phyloP scores from a whole-genome alignment of 1,140 invertebrate species.

The Drosophila aff. region DNA sequence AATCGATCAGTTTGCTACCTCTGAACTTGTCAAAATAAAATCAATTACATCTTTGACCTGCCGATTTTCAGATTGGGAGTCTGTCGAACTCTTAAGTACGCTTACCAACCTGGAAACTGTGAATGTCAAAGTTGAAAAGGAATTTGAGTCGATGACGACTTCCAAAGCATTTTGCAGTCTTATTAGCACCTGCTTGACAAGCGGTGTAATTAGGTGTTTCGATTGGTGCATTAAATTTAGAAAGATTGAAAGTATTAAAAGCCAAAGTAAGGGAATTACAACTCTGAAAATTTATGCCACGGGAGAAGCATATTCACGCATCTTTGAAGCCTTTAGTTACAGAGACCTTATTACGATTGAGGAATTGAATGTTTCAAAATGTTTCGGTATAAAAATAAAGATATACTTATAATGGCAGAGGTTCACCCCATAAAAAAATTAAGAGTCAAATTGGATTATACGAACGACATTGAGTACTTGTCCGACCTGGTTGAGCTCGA shows the following conservation, averaged over 20 bases:
- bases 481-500: background rate
- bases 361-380: background rate
- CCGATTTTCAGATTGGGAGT: background rate
- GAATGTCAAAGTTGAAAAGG: fast-evolving
- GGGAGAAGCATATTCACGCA: too few relatives aligned
- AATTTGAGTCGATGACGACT: too few relatives aligned
- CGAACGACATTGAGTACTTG: background rate
- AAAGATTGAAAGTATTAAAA: background rate
- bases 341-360: background rate
- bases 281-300: background rate
- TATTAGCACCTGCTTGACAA: background rate
- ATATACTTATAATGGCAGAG: background rate
- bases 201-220: background rate
- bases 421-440: background rate
- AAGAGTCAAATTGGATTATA: background rate
- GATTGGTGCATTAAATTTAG: background rate
- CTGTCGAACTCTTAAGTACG: background rate
- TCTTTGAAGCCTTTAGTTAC: background rate
- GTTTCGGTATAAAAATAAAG: fast-evolving
- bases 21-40: background rate
- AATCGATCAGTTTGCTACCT: background rate
- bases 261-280: background rate
- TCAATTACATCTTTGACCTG: background rate
- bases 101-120: background rate
- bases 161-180: background rate